Percentiles rank a stretch among this genome's conserved stretches.
These are phyloP conservation scores for Drosophila murphyi DNA, from an alignment of 1,140 invertebrate genomes.

Conservation along the genomic window DNA sequence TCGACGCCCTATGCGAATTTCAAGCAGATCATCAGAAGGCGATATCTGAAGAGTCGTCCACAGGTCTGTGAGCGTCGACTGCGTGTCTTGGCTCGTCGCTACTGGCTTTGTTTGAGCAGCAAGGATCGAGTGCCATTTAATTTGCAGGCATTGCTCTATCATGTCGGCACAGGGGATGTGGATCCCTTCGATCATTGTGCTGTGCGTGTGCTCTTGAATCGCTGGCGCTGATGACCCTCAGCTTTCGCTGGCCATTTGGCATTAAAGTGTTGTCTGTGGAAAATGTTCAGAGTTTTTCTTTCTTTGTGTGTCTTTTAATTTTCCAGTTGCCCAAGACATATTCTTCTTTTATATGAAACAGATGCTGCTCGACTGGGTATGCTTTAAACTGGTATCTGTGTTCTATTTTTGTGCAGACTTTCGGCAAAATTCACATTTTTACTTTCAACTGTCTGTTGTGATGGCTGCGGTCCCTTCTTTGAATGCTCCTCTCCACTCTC, in stretches of 20 bases:
- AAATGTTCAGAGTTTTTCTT: slow-evolving; percentile 41
- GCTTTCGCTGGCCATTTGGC: neutral
- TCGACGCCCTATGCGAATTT: slow-evolving; percentile 60
- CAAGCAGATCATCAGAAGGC: slow-evolving; percentile 5
- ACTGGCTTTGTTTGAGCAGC: slow-evolving; percentile 33
- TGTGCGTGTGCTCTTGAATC: slow-evolving; percentile 46
- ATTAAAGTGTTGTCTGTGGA: slow-evolving; percentile 41
- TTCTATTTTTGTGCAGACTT: slow-evolving; percentile 66
- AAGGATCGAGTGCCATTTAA: slow-evolving; percentile 56
- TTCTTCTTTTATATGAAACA: slow-evolving; percentile 65
- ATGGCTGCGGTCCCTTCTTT: neutral
- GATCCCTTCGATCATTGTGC: slow-evolving; percentile 57
- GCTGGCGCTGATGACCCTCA: slow-evolving; percentile 26
- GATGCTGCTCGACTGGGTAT: slow-evolving; percentile 53
- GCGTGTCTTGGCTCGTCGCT: neutral
- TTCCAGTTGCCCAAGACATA: slow-evolving; percentile 21
- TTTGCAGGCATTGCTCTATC: slow-evolving; percentile 60
- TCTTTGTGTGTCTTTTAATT: slow-evolving; percentile 38
- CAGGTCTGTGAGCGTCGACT: neutral
- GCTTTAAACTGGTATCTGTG: neutral
- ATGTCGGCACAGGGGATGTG: slow-evolving; percentile 40
- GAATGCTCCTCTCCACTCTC: neutral
- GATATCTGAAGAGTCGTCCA: neutral
- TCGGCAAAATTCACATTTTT: slow-evolving; percentile 42
- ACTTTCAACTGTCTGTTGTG: slow-evolving; percentile 22